Percentiles rank a stretch among this genome's conserved stretches.
These are phyloP conservation scores for Saccostrea glomerata DNA, from an alignment of 1,140 invertebrate species.

Conservation along the genomic window DNA sequence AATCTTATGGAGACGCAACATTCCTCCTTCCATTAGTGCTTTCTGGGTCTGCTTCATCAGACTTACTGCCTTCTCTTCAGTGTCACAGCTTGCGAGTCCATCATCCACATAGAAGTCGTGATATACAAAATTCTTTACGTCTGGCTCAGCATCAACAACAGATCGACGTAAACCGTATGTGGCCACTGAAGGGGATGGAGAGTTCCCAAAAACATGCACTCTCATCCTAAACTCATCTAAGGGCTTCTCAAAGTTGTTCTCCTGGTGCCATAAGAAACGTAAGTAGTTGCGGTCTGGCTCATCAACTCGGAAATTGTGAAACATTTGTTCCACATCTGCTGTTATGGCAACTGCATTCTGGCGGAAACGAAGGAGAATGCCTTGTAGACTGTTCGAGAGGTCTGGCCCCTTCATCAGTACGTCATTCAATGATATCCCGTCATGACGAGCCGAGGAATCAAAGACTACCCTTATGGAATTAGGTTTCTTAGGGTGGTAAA, in stretches of 20 bases:
- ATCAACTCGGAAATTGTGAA: conserved; percentile 51
- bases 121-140: conserved; percentile 35
- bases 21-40: conserved; percentile 35
- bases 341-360: conserved; percentile 44
- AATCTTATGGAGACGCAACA: conserved; percentile 50
- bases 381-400: conserved; percentile 68
- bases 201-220: conserved; percentile 55
- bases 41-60: conserved; percentile 39
- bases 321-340: conserved; percentile 51
- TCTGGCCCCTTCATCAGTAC: conserved; percentile 66
- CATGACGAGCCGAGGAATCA: conserved; percentile 41
- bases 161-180: conserved; percentile 48
- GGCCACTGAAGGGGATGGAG: conserved; percentile 46
- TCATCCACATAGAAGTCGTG: conserved; percentile 57
- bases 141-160: conserved; percentile 31
- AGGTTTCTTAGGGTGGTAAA: conserved; percentile 54
- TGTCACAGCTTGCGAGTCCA: conserved; percentile 33
- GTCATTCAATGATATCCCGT: conserved; percentile 64
- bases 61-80: conserved; percentile 36
- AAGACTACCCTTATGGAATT: conserved; percentile 48
- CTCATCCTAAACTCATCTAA: conserved; percentile 51
- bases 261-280: conserved; percentile 52
- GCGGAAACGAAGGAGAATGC: conserved; percentile 60
- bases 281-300: conserved; percentile 44
- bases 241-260: conserved; percentile 19